Evolutionary conservation across 1,140 invertebrate genomes (phyloP).

Genomic region (Laupala kohalensis): DNA sequence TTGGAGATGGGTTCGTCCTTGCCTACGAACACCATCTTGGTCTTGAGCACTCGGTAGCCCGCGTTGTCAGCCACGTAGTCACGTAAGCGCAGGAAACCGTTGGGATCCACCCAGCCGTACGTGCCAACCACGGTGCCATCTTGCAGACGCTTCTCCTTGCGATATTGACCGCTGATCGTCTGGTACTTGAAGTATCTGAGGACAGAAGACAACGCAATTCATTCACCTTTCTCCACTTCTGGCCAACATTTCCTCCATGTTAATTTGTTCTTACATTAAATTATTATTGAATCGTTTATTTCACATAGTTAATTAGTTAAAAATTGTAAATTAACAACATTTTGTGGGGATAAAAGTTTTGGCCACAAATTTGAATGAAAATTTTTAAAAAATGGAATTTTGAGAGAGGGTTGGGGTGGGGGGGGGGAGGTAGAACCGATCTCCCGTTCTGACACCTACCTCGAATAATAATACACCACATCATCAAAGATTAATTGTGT

Average conservation of each 20-base stretch:
- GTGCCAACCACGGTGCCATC: slow-evolving; percentile 39
- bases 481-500: too few species aligned
- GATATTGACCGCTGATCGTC: slow-evolving; percentile 74
- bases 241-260: not conserved
- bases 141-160: slow-evolving; percentile 65
- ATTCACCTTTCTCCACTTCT: too few species aligned
- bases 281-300: too few species aligned
- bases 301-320: too few species aligned
- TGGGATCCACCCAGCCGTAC: slow-evolving; percentile 71
- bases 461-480: too few species aligned
- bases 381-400: too few species aligned
- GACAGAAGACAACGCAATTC: not conserved
- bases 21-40: slow-evolving; percentile 65
- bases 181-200: slow-evolving; percentile 61
- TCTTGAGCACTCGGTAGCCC: slow-evolving; percentile 35
- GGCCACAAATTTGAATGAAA: too few species aligned
- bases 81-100: slow-evolving; percentile 62
- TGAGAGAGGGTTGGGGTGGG: too few species aligned
- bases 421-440: too few species aligned
- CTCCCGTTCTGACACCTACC: too few species aligned
- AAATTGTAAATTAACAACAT: too few species aligned
- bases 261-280: not conserved
- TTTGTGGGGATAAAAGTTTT: too few species aligned
- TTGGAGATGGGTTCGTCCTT: slow-evolving; percentile 49
- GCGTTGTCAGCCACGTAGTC: slow-evolving; percentile 74